A percentile compares a stretch with the other conserved stretches of the same genome.
These are phyloP conservation scores for Rana temporaria DNA, from an alignment of 2,113 vertebrate genomes.

Conservation along the genomic window DNA sequence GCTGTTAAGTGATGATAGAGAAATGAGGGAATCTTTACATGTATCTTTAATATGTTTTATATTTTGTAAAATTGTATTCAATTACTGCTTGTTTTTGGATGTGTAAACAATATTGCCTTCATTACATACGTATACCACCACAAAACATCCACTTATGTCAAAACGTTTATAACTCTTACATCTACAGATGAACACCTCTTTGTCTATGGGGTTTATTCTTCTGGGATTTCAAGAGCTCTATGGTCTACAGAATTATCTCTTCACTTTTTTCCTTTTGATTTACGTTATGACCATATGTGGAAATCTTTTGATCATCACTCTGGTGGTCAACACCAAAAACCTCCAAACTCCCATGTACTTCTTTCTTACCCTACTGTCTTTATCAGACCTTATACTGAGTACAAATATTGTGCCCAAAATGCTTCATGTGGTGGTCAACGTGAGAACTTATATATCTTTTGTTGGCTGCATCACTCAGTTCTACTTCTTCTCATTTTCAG, in stretches of 20 bases:
- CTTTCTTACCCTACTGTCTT: conserved; percentile 55
- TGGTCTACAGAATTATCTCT: not conserved
- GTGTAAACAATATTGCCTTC: too few relatives aligned
- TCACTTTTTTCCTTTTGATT: not conserved
- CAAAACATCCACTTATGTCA: too few relatives aligned
- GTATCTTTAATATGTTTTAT: too few relatives aligned
- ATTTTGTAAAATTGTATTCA: too few relatives aligned
- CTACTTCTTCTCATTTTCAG: not conserved
- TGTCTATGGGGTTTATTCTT: not conserved
- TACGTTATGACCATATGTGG: conserved; percentile 8
- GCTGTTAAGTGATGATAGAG: too few relatives aligned
- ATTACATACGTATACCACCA: too few relatives aligned
- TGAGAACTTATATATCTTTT: conserved; percentile 51
- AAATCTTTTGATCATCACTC: conserved; percentile 35
- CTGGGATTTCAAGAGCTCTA: conserved; percentile 17
- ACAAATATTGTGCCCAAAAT: conserved; percentile 16
- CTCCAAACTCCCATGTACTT: conserved; percentile 47
- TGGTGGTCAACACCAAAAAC: not conserved
- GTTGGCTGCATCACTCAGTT: conserved; percentile 2
- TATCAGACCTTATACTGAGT: conserved; percentile 53
- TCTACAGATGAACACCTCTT: too few relatives aligned
- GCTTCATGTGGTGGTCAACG: conserved; percentile 29
- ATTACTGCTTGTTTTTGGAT: too few relatives aligned
- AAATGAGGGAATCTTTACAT: too few relatives aligned
- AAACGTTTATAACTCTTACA: too few relatives aligned